phyloP scores from a whole-genome alignment of 2,113 vertebrate species.

The Epinephelus fuscoguttatus region DNA sequence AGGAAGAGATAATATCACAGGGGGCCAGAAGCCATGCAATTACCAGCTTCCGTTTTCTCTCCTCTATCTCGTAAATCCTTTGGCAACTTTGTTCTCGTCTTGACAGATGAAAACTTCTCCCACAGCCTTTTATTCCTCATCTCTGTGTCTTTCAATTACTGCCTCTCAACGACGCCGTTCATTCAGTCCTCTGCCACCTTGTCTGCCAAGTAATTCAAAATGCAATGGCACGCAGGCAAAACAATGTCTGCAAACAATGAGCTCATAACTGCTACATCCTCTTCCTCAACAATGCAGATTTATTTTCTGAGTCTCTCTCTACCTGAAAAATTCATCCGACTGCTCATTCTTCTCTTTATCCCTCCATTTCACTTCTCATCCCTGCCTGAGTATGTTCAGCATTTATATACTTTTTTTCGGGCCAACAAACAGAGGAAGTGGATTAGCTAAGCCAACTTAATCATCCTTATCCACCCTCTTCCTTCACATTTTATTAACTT shows the following conservation, averaged over 20 bases:
- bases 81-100: conserved; percentile 55
- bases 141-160: conserved; percentile 59
- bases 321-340: conserved; percentile 33
- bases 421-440: conserved; percentile 26
- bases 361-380: conserved; percentile 19
- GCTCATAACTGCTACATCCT: conserved; percentile 47
- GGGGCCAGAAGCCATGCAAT: conserved; percentile 70
- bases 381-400: conserved; percentile 20
- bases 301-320: conserved; percentile 21
- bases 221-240: conserved; percentile 51
- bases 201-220: conserved; percentile 53
- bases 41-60: conserved; percentile 65
- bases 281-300: conserved; percentile 27
- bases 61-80: conserved; percentile 58
- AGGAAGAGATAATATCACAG: conserved; percentile 66
- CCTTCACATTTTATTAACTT: conserved; percentile 22
- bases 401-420: background rate
- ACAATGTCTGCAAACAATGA: conserved; percentile 62
- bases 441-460: conserved; percentile 46
- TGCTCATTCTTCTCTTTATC: conserved; percentile 16
- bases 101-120: conserved; percentile 61
- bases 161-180: conserved; percentile 51
- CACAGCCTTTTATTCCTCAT: conserved; percentile 40
- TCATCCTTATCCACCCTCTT: conserved; percentile 19
- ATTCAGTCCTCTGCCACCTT: conserved; percentile 40